These are phyloP conservation scores for Sebastiscus tertius DNA, from an alignment of 2,797 vertebrate genomes.

Conservation along the genomic window DNA sequence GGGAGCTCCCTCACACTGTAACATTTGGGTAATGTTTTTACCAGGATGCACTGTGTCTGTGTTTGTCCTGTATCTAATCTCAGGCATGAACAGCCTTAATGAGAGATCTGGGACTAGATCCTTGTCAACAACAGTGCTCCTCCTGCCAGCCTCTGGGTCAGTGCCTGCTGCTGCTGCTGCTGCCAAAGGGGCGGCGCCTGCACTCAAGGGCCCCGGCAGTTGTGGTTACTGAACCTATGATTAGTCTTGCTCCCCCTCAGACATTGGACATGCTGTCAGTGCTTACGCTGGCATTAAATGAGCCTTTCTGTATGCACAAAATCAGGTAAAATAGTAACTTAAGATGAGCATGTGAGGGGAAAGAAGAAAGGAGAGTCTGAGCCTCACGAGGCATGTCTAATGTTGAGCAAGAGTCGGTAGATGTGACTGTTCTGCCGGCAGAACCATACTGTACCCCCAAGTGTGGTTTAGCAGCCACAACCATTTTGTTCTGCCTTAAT, in stretches of 20 bases:
- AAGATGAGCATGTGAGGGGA: conserved; percentile 30
- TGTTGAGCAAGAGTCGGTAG: conserved; percentile 1
- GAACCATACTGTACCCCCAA: conserved; percentile 4
- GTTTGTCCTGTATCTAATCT: conserved; percentile 65
- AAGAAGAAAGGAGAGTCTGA: not conserved
- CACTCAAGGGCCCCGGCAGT: conserved; percentile 56
- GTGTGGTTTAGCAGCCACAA: conserved; percentile 54
- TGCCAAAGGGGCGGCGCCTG: conserved; percentile 69
- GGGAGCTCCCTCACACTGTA: conserved; percentile 49
- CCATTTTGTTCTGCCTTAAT: conserved; percentile 52
- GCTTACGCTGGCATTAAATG: conserved; percentile 49
- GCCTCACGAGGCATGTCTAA: conserved; percentile 15
- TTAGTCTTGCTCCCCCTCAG: conserved; percentile 69
- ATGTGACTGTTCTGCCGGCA: conserved; percentile 27
- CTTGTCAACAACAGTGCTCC: conserved; percentile 72
- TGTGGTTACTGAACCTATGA: conserved; percentile 69
- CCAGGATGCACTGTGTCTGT: conserved; percentile 43
- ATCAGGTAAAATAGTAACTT: conserved; percentile 15
- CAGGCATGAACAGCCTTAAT: conserved; percentile 73
- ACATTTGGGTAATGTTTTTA: conserved; percentile 43
- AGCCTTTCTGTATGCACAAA: conserved; percentile 36
- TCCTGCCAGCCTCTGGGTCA: conserved; percentile 68
- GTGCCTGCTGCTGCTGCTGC: conserved; percentile 37
- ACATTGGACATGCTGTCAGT: conserved; percentile 54
- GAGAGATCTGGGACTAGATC: conserved; percentile 72